Conservation (phyloP, 2,797 vertebrate genomes). For the Etheostoma nigrum region DNA sequence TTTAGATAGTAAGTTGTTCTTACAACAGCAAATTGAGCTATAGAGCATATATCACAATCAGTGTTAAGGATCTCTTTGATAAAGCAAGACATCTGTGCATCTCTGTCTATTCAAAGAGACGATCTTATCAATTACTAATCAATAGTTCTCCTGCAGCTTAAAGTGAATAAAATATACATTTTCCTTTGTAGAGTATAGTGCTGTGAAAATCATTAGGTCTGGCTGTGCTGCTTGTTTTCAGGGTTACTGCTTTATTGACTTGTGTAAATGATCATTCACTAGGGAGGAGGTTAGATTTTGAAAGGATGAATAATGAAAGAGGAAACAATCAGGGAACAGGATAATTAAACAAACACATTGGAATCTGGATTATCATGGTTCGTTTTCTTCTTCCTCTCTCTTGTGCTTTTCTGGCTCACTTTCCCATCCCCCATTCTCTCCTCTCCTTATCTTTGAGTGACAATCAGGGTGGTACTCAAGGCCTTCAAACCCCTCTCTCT, state of each 20-base stretch:
- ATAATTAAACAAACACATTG: constrained; percentile 35
- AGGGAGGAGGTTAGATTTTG: constrained; percentile 60
- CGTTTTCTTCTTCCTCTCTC: neutral
- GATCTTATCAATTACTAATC: constrained; percentile 77
- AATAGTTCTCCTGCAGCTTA: constrained; percentile 76
- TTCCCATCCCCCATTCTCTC: constrained; percentile 38
- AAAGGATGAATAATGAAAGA: constrained; percentile 70
- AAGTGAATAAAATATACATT: constrained; percentile 76
- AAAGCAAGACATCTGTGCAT: constrained; percentile 40
- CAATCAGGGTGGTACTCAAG: constrained; percentile 76
- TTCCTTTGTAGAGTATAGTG: constrained; percentile 49
- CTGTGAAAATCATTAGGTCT: constrained; percentile 70
- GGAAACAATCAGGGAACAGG: constrained; percentile 46
- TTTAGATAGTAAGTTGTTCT: constrained; percentile 40
- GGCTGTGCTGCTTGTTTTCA: constrained; percentile 64
- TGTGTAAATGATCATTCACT: constrained; percentile 74
- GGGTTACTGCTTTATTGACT: constrained; percentile 75
- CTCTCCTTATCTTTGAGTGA: constrained; percentile 77
- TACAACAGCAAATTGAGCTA: constrained; percentile 50
- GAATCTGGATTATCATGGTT: neutral
- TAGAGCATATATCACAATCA: constrained; percentile 62
- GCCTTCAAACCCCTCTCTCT: constrained; percentile 71
- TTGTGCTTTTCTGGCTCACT: constrained; percentile 9
- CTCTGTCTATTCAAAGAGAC: constrained; percentile 69
- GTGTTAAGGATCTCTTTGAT: constrained; percentile 61